These are phyloP conservation scores for Eupithecia subumbrata DNA, from an alignment of 2,888 invertebrate genomes.

Conservation along the genomic window DNA sequence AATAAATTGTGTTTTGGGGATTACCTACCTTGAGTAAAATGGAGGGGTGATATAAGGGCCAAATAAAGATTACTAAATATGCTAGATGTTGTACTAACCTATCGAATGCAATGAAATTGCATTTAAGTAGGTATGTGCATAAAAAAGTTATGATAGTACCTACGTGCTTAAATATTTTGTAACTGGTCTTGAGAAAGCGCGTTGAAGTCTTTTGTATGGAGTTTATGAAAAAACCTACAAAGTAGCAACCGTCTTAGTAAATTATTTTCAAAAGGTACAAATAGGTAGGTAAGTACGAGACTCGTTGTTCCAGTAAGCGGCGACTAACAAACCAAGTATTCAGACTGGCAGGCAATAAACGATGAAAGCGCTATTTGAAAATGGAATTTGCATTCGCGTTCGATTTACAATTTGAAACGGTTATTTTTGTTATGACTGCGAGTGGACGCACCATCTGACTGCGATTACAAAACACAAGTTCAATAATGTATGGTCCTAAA, in stretches of 20 bases:
- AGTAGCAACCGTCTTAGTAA: not conserved
- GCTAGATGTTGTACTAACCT: not conserved
- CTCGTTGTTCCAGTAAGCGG: not conserved
- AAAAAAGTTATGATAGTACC: too few relatives aligned
- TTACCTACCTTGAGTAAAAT: conserved; percentile 34
- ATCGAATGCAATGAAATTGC: not conserved
- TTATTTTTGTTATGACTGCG: conserved; percentile 53
- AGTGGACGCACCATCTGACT: conserved; percentile 1
- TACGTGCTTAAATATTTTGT: too few relatives aligned
- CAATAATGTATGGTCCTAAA: not conserved
- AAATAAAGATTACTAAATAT: conserved; percentile 14
- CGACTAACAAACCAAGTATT: not conserved
- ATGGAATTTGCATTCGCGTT: conserved; percentile 49
- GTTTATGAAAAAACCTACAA: conserved; percentile 1
- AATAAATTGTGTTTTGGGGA: conserved; percentile 60
- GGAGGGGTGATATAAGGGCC: conserved; percentile 19
- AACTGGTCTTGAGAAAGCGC: conserved; percentile 16
- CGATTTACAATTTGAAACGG: conserved; percentile 52
- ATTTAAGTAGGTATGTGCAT: not conserved
- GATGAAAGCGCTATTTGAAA: conserved; percentile 43
- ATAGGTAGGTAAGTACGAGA: not conserved
- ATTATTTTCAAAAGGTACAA: not conserved
- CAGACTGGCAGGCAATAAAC: conserved; percentile 43
- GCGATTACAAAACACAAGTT: conserved; percentile 13
- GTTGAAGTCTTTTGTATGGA: conserved; percentile 32